phyloP scores from a whole-genome alignment of 2,888 invertebrate genomes.

The Sylvicola fuscatus region DNA sequence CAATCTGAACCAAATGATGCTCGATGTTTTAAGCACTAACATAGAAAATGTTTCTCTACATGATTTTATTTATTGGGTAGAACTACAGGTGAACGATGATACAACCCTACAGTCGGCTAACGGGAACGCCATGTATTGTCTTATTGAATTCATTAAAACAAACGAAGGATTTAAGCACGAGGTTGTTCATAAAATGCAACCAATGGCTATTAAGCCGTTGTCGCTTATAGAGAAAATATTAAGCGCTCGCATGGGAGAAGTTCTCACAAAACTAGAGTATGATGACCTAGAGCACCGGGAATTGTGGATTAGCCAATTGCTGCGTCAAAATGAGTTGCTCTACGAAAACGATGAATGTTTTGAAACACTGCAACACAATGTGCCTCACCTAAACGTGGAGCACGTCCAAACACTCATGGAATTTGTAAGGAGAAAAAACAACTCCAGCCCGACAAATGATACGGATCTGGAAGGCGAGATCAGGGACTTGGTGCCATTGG shows the following conservation, averaged over 20 bases:
- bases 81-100: slow-evolving; percentile 12
- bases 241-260: slow-evolving; percentile 14
- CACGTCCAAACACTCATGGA: background rate
- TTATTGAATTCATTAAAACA: slow-evolving; percentile 12
- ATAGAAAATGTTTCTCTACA: slow-evolving; percentile 15
- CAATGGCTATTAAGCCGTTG: slow-evolving; percentile 14
- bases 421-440: slow-evolving; percentile 1
- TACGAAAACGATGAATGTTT: slow-evolving; percentile 17
- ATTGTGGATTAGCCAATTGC: slow-evolving; percentile 13
- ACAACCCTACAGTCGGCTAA: slow-evolving; percentile 14
- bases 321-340: slow-evolving; percentile 12
- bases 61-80: slow-evolving; percentile 17
- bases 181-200: slow-evolving; percentile 13
- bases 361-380: slow-evolving; percentile 12
- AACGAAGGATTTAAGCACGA: slow-evolving; percentile 14
- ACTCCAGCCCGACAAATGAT: slow-evolving; percentile 1
- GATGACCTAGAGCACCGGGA: background rate
- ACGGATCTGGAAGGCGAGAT: slow-evolving; percentile 3
- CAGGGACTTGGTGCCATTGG: slow-evolving; percentile 2
- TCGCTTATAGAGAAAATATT: slow-evolving; percentile 12
- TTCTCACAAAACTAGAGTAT: slow-evolving; percentile 14
- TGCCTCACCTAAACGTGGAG: background rate
- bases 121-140: slow-evolving; percentile 13
- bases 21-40: slow-evolving; percentile 16
- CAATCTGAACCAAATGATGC: slow-evolving; percentile 13